Evolutionary conservation across 2,888 invertebrate species (phyloP).

Genomic region (Apocheima hispidaria): DNA sequence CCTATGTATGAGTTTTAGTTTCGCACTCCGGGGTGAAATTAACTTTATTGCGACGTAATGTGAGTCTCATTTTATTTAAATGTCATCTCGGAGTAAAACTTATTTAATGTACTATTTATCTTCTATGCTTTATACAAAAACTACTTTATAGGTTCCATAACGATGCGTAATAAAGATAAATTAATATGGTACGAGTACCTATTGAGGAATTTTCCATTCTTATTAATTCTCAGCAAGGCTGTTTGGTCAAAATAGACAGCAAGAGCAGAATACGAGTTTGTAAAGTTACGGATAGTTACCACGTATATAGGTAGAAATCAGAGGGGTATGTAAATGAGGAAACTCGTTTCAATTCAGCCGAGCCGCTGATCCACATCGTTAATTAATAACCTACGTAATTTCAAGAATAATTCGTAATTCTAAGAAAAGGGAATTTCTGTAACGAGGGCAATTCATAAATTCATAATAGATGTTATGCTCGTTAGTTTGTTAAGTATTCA

Average conservation of each 20-base stretch:
- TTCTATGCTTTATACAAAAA: too few species aligned
- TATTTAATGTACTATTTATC: too few species aligned
- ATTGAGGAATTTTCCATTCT: conserved; percentile 15
- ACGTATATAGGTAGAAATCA: conserved; percentile 35
- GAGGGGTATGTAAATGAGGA: conserved; percentile 38
- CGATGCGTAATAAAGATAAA: neutral
- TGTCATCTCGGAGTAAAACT: neutral
- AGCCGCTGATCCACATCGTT: conserved; percentile 35
- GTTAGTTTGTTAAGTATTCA: conserved; percentile 32
- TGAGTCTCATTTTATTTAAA: too few species aligned
- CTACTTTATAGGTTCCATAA: neutral
- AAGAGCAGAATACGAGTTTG: conserved; percentile 19
- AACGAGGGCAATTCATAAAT: conserved; percentile 31
- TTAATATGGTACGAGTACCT: neutral
- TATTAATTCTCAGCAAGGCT: conserved; percentile 19
- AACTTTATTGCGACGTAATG: too few species aligned
- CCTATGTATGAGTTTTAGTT: too few species aligned
- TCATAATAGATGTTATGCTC: conserved; percentile 21
- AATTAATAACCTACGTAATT: conserved; percentile 39
- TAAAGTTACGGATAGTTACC: conserved; percentile 20
- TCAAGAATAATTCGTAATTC: too few species aligned
- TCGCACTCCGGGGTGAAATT: too few species aligned
- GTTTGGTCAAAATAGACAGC: conserved; percentile 26
- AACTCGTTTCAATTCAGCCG: conserved; percentile 40
- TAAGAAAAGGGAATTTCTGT: conserved; percentile 35